Evolutionary conservation across 2,113 vertebrate genomes (phyloP).

Genomic region (Petaurus breviceps): DNA sequence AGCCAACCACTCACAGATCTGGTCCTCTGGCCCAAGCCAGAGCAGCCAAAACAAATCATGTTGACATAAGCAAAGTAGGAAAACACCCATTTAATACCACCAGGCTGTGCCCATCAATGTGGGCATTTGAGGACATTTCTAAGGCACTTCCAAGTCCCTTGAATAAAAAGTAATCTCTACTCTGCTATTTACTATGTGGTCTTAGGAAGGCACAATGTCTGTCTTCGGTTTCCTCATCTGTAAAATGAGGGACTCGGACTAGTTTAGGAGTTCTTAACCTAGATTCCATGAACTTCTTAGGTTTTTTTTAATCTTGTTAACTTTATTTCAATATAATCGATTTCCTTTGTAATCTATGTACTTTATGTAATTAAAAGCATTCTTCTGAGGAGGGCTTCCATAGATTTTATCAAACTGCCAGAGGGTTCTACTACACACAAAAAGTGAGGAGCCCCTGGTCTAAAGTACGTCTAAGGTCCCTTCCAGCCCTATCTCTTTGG

Average conservation of each 20-base stretch:
- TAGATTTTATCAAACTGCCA: not conserved
- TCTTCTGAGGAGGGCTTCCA: not conserved
- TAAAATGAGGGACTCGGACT: not conserved
- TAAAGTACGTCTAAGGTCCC: not conserved
- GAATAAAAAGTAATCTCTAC: not conserved
- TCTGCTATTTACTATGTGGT: not conserved
- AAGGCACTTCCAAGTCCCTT: not conserved
- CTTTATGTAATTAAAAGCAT: not conserved
- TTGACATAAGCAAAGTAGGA: not conserved
- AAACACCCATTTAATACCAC: accelerated
- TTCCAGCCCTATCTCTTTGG: not conserved
- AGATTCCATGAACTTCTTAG: not conserved
- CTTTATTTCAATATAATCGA: not conserved
- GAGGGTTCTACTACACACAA: not conserved
- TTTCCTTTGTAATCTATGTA: not conserved
- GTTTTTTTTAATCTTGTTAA: not conserved
- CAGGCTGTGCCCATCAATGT: not conserved
- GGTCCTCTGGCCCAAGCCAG: not conserved
- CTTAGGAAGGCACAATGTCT: not conserved
- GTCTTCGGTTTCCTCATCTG: not conserved
- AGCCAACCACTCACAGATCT: not conserved
- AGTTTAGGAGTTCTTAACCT: not conserved
- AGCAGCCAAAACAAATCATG: not conserved
- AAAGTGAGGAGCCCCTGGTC: not conserved
- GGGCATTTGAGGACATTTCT: not conserved